phyloP scores from a whole-genome alignment of 2,113 vertebrate species.

The Scortum barcoo region DNA sequence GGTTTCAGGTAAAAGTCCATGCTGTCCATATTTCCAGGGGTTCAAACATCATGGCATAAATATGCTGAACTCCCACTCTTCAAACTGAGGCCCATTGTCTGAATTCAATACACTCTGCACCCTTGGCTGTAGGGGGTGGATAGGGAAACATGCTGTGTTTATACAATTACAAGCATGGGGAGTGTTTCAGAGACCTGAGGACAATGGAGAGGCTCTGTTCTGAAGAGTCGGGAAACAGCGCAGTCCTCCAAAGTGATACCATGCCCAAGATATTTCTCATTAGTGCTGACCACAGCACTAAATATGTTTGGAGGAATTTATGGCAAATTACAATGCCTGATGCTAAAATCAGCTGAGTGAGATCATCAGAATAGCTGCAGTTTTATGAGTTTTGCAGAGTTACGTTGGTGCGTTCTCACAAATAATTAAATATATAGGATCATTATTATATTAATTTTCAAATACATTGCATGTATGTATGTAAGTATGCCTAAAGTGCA shows the following conservation, averaged over 20 bases:
- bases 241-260: slow-evolving; percentile 70
- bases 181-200: slow-evolving; percentile 65
- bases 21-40: slow-evolving; percentile 55
- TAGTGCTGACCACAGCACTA: slow-evolving; percentile 59
- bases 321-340: slow-evolving; percentile 43
- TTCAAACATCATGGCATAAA: slow-evolving; percentile 77
- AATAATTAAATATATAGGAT: neutral
- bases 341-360: slow-evolving; percentile 49
- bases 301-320: slow-evolving; percentile 54
- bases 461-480: too few relatives aligned
- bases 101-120: slow-evolving; percentile 64
- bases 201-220: slow-evolving; percentile 82
- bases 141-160: slow-evolving; percentile 81
- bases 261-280: slow-evolving; percentile 79
- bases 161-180: slow-evolving; percentile 81
- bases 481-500: neutral
- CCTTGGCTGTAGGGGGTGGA: slow-evolving; percentile 69
- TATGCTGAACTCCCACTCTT: slow-evolving; percentile 71
- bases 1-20: slow-evolving; percentile 66
- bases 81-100: slow-evolving; percentile 77
- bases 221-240: slow-evolving; percentile 40
- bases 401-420: neutral
- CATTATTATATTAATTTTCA: neutral
- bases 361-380: slow-evolving; percentile 21
- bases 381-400: neutral